These are phyloP conservation scores for Antheraea yamamai DNA, from an alignment of 2,888 invertebrate genomes.

Conservation along the genomic window DNA sequence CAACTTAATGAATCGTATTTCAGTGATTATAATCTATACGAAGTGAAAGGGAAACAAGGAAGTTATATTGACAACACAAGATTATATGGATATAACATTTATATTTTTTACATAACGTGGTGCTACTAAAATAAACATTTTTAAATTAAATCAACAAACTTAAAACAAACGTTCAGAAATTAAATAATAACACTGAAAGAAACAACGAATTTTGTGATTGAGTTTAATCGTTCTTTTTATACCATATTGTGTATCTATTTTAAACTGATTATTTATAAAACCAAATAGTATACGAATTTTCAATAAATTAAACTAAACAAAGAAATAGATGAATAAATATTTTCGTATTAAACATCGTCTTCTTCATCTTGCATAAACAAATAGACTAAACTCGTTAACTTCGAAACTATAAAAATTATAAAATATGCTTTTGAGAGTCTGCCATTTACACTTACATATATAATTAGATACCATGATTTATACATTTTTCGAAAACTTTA, in stretches of 20 bases:
- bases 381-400: neutral
- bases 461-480: conserved; percentile 21
- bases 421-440: conserved; percentile 50
- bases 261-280: neutral
- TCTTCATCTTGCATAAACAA: neutral
- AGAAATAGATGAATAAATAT: neutral
- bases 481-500: neutral
- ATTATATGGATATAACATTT: conserved; percentile 77
- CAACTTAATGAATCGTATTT: too few relatives aligned
- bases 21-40: neutral
- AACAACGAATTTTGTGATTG: neutral
- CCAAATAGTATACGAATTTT: neutral
- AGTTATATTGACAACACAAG: conserved; percentile 7
- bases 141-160: conserved; percentile 80
- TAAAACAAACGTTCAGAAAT: conserved; percentile 60
- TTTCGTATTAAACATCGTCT: neutral
- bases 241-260: neutral
- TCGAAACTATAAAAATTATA: conserved; percentile 26
- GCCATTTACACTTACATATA: conserved; percentile 51
- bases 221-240: neutral
- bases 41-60: neutral
- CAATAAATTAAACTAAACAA: neutral
- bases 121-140: conserved; percentile 80
- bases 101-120: conserved; percentile 78
- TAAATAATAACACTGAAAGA: conserved; percentile 28